phyloP scores from a whole-genome alignment of 2,113 vertebrate species.

The Tor tambroides region DNA sequence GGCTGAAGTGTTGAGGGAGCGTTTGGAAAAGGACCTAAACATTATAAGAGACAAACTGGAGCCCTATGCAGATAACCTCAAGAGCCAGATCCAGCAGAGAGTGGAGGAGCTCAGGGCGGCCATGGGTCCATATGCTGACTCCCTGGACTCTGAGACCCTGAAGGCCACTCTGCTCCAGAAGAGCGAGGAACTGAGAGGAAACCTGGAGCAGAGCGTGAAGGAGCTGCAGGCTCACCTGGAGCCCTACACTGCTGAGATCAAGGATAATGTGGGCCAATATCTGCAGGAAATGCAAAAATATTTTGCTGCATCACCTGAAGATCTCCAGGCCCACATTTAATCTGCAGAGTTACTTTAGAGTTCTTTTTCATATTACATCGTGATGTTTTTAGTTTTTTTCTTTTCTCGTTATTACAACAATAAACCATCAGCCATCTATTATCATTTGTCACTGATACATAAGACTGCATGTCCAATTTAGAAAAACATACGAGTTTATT shows the following conservation, averaged over 20 bases:
- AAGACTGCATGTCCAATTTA: not conserved
- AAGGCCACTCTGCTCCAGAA: slow-evolving; percentile 64
- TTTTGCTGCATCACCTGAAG: slow-evolving; percentile 65
- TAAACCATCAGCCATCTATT: not conserved
- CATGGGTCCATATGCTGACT: slow-evolving; percentile 64
- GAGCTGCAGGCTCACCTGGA: slow-evolving; percentile 68
- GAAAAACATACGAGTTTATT: not conserved
- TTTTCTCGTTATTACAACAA: slow-evolving; percentile 20
- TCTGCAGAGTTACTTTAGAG: not conserved
- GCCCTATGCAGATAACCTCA: slow-evolving; percentile 77
- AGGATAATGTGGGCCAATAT: slow-evolving; percentile 64
- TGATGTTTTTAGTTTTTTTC: not conserved
- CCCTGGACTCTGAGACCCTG: slow-evolving; percentile 63
- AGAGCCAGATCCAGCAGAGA: slow-evolving; percentile 74
- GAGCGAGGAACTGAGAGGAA: slow-evolving; percentile 66
- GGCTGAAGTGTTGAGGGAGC: slow-evolving; percentile 67
- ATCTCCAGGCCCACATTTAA: slow-evolving; percentile 63
- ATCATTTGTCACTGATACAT: not conserved
- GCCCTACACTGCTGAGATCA: slow-evolving; percentile 66
- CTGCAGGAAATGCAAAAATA: slow-evolving; percentile 69
- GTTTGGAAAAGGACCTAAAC: slow-evolving; percentile 66
- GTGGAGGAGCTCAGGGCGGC: slow-evolving; percentile 74
- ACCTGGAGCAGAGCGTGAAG: slow-evolving; percentile 65
- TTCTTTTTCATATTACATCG: not conserved
- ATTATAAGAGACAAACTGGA: slow-evolving; percentile 59